phyloP scores from a whole-genome alignment of 92 coral and sea anemone genomes.

The Palythoa heliodiscus region DNA sequence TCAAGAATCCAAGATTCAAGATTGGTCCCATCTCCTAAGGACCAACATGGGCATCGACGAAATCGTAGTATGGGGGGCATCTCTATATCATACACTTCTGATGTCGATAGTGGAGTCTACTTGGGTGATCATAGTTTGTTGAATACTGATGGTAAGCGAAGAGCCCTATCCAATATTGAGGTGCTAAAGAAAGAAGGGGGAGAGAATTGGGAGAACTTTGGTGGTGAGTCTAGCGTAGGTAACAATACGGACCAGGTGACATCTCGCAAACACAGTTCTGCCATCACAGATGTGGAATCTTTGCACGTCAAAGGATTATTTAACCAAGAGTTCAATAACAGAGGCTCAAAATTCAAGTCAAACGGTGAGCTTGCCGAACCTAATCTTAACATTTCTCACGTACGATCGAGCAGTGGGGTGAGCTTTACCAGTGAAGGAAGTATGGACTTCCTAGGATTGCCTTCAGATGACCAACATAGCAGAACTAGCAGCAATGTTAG shows the following conservation, averaged over 20 bases:
- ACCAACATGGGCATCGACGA: constrained; percentile 61
- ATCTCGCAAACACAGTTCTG: constrained; percentile 50
- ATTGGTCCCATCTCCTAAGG: constrained; percentile 4
- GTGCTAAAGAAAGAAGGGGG: constrained; percentile 32
- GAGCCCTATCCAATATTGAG: constrained; percentile 67
- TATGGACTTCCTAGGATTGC: constrained; percentile 55
- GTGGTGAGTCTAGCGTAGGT: background rate
- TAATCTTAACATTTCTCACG: constrained; percentile 36
- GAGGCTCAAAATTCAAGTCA: constrained; percentile 4
- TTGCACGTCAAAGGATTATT: constrained; percentile 23
- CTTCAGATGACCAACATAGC: constrained; percentile 53
- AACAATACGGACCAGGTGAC: background rate
- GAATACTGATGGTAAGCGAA: constrained; percentile 59
- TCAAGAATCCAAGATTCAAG: constrained; percentile 57
- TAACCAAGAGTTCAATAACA: background rate
- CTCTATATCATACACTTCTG: background rate
- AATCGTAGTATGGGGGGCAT: constrained; percentile 58
- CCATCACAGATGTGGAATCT: constrained; percentile 41
- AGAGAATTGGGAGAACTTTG: constrained; percentile 30
- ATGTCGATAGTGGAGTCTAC: constrained; percentile 4
- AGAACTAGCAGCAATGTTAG: constrained; percentile 70
- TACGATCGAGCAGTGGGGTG: constrained; percentile 70
- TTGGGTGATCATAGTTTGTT: background rate
- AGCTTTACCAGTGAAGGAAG: constrained; percentile 79
- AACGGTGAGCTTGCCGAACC: constrained; percentile 49